Evolutionary conservation across 2,888 invertebrate genomes (phyloP), one percentile per base, ranked within the genome.

Genomic region (Danaus chrysippus): DNA sequence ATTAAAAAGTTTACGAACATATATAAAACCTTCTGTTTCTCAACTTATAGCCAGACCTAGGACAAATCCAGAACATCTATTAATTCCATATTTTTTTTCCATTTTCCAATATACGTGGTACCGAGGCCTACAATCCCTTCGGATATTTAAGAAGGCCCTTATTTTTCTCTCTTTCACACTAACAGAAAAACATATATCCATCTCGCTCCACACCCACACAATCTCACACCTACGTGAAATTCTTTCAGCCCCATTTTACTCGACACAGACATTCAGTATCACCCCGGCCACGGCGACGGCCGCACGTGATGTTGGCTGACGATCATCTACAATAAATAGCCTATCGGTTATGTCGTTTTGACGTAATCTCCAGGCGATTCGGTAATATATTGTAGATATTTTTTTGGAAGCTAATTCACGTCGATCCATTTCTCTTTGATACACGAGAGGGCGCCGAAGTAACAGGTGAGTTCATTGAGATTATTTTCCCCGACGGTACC

Each of bases 121-220:
- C 81, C 71, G 75, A 82, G 85, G 87, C 87, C 86, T 84, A 85
- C 86, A 82, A 86, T 83, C 82, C 82, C 84, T 81, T 84, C 83
- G 76, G 74, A 76, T 82, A 82, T 82, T 81, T 78, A 78, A 79
- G 75, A 76, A 57, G 73, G 74, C 80, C 77, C 82, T 78, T 73
- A 73, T 73, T 71, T 69, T 66, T 72, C 61, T 15, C 55, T 1
- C 72, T 68, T 44, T 84, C 73, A 1, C 44, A 10, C 76, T 0
- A 2, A 15, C 49, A 34, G 19, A 54, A 11, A 42, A 41, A 11
- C 10, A 67, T 81, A 68, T 34, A 1, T n/a, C 68, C 62, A 12
- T 81, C 82, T 70, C 79, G n/a, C 52, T 83, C 79, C 67, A n/a
- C 87, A 83, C 88, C 87, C 87, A 87, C 87, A 83, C 65, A 65